phyloP scores from a whole-genome alignment of 2,797 vertebrate genomes.

The Denticeps clupeoides region DNA sequence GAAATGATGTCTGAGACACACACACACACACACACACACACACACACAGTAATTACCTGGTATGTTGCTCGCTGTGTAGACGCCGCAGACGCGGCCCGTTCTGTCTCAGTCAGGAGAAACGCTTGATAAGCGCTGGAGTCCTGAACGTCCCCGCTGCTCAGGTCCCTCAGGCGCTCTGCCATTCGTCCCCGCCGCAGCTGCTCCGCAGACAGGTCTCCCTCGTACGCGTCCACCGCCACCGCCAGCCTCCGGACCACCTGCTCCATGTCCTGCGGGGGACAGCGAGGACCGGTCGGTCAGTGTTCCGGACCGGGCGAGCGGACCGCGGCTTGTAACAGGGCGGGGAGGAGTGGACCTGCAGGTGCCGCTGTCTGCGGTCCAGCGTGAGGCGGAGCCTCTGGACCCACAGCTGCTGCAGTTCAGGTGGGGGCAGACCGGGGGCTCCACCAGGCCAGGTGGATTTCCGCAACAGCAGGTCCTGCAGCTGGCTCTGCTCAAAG shows the following conservation, averaged over 20 bases:
- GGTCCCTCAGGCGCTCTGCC: conserved; percentile 3
- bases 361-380: neutral
- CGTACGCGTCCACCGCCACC: conserved; percentile 20
- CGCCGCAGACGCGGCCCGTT: neutral
- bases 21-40: neutral
- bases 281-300: neutral
- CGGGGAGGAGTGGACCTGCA: no score
- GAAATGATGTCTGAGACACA: neutral
- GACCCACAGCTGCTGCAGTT: conserved; percentile 36
- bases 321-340: no score
- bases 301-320: neutral
- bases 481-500: conserved; percentile 48
- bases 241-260: neutral
- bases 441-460: conserved; percentile 7
- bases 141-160: neutral
- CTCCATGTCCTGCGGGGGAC: neutral
- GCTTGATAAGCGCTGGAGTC: neutral
- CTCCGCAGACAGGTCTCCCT: neutral
- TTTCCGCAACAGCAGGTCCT: conserved; percentile 44
- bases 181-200: conserved; percentile 18
- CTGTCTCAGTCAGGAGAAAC: neutral
- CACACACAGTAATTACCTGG: no score
- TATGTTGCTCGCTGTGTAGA: no score
- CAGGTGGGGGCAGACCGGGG: conserved; percentile 12
- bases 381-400: neutral